Conservation (phyloP, 2,113 vertebrate species). For the Bubalus kerabau region DNA sequence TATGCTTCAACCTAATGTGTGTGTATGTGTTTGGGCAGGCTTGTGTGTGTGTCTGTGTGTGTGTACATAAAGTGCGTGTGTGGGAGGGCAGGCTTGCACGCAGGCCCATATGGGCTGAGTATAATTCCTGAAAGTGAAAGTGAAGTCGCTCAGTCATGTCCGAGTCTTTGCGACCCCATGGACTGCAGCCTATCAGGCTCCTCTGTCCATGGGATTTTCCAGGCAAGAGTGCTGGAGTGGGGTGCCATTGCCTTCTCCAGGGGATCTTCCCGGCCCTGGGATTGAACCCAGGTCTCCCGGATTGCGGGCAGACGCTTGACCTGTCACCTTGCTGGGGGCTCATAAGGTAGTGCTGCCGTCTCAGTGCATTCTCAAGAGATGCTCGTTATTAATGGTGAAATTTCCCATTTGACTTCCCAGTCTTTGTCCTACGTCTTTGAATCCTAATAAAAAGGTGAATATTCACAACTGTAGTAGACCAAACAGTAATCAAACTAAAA, state of each 20-base stretch:
- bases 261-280: no score
- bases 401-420: not conserved
- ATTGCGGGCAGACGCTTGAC: not conserved
- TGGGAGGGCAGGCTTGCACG: no score
- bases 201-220: no score
- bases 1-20: not conserved
- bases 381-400: not conserved
- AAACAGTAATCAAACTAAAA: not conserved
- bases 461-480: not conserved
- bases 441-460: not conserved
- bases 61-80: not conserved
- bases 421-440: not conserved
- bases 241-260: no score
- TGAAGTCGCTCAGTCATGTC: no score
- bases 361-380: not conserved
- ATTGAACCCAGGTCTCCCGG: no score
- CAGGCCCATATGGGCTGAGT: not conserved
- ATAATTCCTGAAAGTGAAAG: not conserved
- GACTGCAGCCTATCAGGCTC: no score
- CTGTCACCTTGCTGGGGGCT: not conserved
- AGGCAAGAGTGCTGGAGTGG: no score
- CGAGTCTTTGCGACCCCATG: no score
- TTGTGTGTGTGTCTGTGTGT: not conserved
- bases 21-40: not conserved
- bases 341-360: not conserved